Base-by-base conservation (phyloP, 2,888 invertebrate genomes). In the Lymantria monacha region DNA sequence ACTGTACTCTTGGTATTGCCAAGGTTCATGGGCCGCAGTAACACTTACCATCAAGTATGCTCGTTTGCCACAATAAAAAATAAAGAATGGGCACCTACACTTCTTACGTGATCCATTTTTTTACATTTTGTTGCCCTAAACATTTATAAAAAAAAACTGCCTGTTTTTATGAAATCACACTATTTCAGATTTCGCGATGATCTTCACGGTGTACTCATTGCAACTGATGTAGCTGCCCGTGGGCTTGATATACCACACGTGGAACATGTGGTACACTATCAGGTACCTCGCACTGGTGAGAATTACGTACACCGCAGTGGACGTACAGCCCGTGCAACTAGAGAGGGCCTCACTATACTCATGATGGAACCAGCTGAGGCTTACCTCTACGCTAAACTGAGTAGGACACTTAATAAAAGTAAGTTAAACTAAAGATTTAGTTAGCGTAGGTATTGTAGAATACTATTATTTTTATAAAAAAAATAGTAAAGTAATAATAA, bases 251-350 rank as follows among this genome's bases (percentile, higher is more conserved):
- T 99, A 68, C 97, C 97, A 0, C 93, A 95, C 66, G 95, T 99
- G 1, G 95, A 98, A 64, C 98, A 99, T 87, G 99, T 99, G 1
- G 93, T 99, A 57, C 99, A 99, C 83, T 99, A 98, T 87, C 98
- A 93, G 63, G 98, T 99, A 37, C 99, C 99, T 0, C 93, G 96
- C 69, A 98, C 98, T 0, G 96, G 97, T 9, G 99, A 99, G 95
- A 95, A 96, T 77, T 99, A 99, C 81, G 95, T 99, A 0, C 99
- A 99, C 79, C 93, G 99, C 55, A 98, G 98, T 74, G 99, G 99
- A 0, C 93, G 99, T 49, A 99, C 99, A 0, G 99, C 99, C 0
- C 92, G 99, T 47, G 98, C 98, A 0, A 93, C 93, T 49, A 94
- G 95, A 55, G 95, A 97, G 72, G 99, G 99, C 0, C 94, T 99